Conservation (phyloP, 2,797 vertebrate species). For the Pteropus rufus region DNA sequence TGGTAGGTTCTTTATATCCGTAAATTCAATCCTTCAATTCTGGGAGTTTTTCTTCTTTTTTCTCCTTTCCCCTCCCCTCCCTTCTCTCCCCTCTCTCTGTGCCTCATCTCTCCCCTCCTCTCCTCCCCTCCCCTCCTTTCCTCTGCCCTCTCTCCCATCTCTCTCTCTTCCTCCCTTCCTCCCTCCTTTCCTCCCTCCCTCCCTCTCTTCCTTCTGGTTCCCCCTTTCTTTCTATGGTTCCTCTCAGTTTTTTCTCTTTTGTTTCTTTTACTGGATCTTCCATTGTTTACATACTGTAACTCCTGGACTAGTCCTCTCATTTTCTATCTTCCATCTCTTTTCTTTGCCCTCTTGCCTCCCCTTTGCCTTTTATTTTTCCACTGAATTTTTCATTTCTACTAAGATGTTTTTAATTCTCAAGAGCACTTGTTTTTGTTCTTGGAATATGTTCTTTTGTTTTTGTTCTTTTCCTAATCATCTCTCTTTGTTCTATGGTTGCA, state of each 20-base stretch:
- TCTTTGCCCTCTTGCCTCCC: not conserved
- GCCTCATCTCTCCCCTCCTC: no score
- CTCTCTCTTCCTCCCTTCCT: accelerated
- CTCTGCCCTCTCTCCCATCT: accelerated
- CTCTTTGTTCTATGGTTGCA: not conserved
- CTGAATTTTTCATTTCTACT: not conserved
- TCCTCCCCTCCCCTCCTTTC: accelerated
- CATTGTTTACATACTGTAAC: not conserved
- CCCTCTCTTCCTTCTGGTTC: not conserved
- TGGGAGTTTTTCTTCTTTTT: not conserved
- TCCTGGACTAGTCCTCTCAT: not conserved
- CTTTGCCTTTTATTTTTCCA: not conserved
- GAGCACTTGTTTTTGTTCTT: not conserved
- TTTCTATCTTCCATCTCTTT: not conserved
- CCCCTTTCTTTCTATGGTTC: not conserved
- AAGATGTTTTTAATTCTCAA: not conserved
- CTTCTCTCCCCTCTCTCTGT: no score
- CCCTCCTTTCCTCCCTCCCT: no score
- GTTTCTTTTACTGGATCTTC: not conserved
- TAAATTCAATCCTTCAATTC: not conserved
- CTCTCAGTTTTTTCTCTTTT: not conserved
- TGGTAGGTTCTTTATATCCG: not conserved
- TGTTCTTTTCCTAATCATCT: not conserved
- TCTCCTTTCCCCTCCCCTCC: accelerated
- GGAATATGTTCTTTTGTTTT: not conserved